Evolutionary conservation across 2,888 invertebrate genomes (phyloP).

Genomic region (Sabellastarte sp.): DNA sequence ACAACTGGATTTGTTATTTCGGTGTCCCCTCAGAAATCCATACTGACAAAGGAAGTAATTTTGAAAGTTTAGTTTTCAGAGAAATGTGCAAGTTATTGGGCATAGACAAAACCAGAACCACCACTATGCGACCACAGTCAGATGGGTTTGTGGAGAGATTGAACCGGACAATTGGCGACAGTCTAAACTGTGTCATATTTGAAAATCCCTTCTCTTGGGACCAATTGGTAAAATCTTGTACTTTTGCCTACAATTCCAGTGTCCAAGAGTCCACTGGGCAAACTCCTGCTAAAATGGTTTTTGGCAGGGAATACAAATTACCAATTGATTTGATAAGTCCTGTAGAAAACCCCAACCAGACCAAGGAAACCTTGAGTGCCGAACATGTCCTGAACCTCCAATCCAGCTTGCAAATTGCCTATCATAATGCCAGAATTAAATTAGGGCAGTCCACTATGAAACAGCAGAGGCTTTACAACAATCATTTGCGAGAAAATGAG

Average conservation of each 20-base stretch:
- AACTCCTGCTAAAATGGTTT: slow-evolving; percentile 25
- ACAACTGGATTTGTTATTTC: background rate
- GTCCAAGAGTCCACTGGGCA: slow-evolving; percentile 21
- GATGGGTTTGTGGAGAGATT: slow-evolving; percentile 29
- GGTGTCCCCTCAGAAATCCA: background rate
- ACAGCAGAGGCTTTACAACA: background rate
- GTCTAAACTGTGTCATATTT: slow-evolving; percentile 16
- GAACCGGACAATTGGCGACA: slow-evolving; percentile 22
- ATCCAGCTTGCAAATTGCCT: background rate
- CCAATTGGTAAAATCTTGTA: slow-evolving; percentile 23
- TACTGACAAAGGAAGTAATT: background rate
- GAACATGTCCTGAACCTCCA: background rate
- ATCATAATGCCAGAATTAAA: background rate
- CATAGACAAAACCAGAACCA: slow-evolving; percentile 29
- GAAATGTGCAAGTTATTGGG: slow-evolving; percentile 21
- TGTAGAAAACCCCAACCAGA: background rate
- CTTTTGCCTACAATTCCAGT: slow-evolving; percentile 23
- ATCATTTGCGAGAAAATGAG: background rate
- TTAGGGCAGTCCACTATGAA: background rate
- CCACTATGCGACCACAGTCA: slow-evolving; percentile 22
- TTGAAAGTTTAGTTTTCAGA: slow-evolving; percentile 15
- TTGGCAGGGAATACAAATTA: slow-evolving; percentile 17
- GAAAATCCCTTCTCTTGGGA: slow-evolving; percentile 28
- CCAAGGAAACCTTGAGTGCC: background rate
- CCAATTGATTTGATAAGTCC: background rate